A percentile compares a stretch with the other conserved stretches of the same genome.
These are phyloP conservation scores for Simalia tracyae DNA, from an alignment of 2,797 vertebrate species.

Conservation along the genomic window DNA sequence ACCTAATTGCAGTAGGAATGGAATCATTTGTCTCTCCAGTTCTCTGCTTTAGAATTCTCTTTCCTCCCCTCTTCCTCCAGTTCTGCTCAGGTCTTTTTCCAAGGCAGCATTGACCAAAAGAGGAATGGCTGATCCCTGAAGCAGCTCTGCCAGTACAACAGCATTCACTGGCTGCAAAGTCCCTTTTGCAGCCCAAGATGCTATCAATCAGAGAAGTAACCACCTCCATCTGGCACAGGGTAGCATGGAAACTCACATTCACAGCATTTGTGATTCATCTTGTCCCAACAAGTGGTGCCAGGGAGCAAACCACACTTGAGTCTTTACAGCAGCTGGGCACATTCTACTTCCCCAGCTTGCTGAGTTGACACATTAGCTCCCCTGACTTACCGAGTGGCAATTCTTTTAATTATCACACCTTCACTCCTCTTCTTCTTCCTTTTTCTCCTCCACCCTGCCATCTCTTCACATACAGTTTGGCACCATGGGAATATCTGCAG, in stretches of 20 bases:
- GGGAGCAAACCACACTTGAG: slow-evolving; percentile 57
- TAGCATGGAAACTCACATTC: slow-evolving; percentile 72
- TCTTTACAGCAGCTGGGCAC: slow-evolving; percentile 69
- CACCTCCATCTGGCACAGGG: slow-evolving; percentile 74
- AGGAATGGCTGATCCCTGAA: slow-evolving; percentile 52
- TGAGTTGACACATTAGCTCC: slow-evolving; percentile 68
- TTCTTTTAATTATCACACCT: slow-evolving; percentile 78
- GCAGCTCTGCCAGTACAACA: slow-evolving; percentile 61
- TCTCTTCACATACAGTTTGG: slow-evolving; percentile 67
- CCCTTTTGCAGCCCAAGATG: slow-evolving; percentile 69
- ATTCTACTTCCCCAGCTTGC: slow-evolving; percentile 66
- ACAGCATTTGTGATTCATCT: slow-evolving; percentile 73
- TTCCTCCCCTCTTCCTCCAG: not conserved
- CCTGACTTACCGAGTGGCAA: slow-evolving; percentile 71
- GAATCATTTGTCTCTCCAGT: not conserved
- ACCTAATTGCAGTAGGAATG: not conserved
- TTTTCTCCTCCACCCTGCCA: slow-evolving; percentile 56
- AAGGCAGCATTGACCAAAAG: slow-evolving; percentile 53
- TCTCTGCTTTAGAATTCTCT: not conserved
- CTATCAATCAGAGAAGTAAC: slow-evolving; percentile 77
- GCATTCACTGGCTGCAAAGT: slow-evolving; percentile 70
- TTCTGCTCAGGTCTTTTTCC: slow-evolving; percentile 23
- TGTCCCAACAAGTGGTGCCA: slow-evolving; percentile 73
- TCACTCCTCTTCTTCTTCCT: slow-evolving; percentile 64
- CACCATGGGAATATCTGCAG: slow-evolving; percentile 65